Conservation (phyloP, 1,140 invertebrate species). For the Bombus waltoni region DNA sequence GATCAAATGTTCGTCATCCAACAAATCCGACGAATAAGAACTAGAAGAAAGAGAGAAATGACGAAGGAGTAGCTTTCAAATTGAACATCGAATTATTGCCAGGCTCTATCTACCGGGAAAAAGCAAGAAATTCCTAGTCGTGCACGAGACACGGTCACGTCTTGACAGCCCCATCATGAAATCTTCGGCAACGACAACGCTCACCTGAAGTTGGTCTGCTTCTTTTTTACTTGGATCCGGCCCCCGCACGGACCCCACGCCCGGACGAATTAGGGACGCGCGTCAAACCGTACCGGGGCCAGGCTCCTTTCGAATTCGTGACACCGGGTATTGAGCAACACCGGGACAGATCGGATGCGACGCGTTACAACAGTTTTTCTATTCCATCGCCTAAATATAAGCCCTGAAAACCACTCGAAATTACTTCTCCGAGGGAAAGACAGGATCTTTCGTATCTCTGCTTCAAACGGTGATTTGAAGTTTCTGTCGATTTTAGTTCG, state of each 20-base stretch:
- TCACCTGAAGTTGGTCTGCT: not conserved
- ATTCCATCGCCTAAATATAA: slow-evolving; percentile 32
- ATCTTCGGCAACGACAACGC: slow-evolving; percentile 25
- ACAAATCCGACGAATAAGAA: too few species aligned
- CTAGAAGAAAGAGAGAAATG: not conserved
- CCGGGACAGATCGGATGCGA: slow-evolving; percentile 39
- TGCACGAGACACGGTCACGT: slow-evolving; percentile 44
- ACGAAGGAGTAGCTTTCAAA: not conserved
- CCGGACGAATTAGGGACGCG: slow-evolving; percentile 73
- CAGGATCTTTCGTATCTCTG: not conserved
- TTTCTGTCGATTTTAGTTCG: not conserved
- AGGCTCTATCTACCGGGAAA: not conserved
- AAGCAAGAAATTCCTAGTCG: not conserved
- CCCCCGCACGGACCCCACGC: slow-evolving; percentile 40
- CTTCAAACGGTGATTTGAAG: not conserved
- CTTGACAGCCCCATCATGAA: slow-evolving; percentile 40
- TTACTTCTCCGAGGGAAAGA: not conserved
- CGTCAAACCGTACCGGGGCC: slow-evolving; percentile 68
- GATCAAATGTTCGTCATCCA: too few species aligned
- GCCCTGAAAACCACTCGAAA: slow-evolving; percentile 8
- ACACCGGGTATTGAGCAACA: slow-evolving; percentile 61
- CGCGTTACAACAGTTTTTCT: slow-evolving; percentile 38
- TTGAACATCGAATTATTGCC: not conserved
- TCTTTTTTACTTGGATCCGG: not conserved
- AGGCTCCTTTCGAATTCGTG: slow-evolving; percentile 62